Base-by-base conservation (phyloP, 37 sponge, comb jelly and placozoan genomes). In the Chondrilla cf. caribensis region DNA sequence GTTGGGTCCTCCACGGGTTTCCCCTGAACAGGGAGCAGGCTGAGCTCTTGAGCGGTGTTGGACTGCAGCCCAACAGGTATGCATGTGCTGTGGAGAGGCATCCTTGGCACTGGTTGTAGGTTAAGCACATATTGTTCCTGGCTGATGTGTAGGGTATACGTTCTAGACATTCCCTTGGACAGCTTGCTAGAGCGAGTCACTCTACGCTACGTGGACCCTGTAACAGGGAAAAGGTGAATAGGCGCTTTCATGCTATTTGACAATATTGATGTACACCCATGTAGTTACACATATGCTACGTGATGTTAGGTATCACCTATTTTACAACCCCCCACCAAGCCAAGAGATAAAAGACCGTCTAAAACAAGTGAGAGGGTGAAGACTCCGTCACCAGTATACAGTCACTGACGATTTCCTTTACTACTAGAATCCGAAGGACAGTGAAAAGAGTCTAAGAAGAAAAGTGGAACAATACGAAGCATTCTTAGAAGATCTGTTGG, bases 1-100 rank as follows among this genome's bases (percentile, higher is more conserved):
- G 98, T 38, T 97, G 91, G 93, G 96, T 97, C 14, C 85, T 97
- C 24, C 94, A 95, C 44, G 94, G 96, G 44, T 95, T 86, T 84
- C 98, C 98, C 62, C 68, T 84, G 59, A 90, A 81, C 41, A 84
- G 94, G 40, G 83, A 90, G 47, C 96, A 97, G 77, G 98, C 98
- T 4, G 89, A 95, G 80, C 86, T 87, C 18, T 82, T 97, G 21
- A 58, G 58, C 8, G 35, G 81, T 14, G 89, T 77, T 5, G 96
- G 94, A 24, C 84, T 84, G 21, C 51, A 60, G 21, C 94, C 98
- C 21, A 93, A 93, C 89, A 89, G 96, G 96, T 92, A 66, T 44
- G 66, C n/a, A 1, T 15, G 1, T 4, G 21, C 31, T 78, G 15
- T n/a, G n/a, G 14, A 51, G n/a, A 11, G 21, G 72, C 22, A 39